A percentile compares a stretch with the other conserved stretches of the same genome.
Evolutionary conservation across 2,888 invertebrate species (phyloP).

Genomic region (Tinea trinotella): DNA sequence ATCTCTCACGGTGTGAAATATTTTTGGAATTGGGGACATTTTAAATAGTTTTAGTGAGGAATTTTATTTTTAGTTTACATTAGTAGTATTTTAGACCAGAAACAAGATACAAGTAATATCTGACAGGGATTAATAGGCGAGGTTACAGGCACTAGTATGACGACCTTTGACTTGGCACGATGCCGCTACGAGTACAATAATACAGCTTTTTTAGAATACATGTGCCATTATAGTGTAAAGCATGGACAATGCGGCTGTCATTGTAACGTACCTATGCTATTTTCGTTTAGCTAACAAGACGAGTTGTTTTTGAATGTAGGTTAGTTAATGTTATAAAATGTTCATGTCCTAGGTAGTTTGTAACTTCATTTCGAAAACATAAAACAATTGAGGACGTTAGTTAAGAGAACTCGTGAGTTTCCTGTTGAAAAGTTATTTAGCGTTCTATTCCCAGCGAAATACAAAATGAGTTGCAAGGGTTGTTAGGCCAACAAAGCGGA

Average conservation of each 20-base stretch:
- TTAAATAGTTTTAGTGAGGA: conserved; percentile 2
- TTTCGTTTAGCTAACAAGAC: not conserved
- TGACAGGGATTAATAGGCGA: not conserved
- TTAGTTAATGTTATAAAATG: not conserved
- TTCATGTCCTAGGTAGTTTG: not conserved
- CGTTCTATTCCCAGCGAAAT: conserved; percentile 6
- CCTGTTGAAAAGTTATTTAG: conserved; percentile 17
- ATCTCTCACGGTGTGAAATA: not conserved
- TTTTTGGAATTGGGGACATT: conserved; percentile 15
- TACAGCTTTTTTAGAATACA: not conserved
- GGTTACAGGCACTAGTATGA: not conserved
- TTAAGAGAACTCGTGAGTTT: conserved; percentile 11
- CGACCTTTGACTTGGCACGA: conserved; percentile 11
- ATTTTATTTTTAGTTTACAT: not conserved
- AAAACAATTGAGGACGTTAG: conserved; percentile 1
- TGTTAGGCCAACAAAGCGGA: conserved; percentile 24
- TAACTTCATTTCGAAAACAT: not conserved
- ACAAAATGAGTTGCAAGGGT: conserved; percentile 18
- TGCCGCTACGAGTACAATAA: not conserved
- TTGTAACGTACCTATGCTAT: not conserved
- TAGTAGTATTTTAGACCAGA: not conserved
- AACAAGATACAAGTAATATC: not conserved
- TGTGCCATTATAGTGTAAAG: not conserved
- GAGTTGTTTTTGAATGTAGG: not conserved
- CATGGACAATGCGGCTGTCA: not conserved